Evolutionary conservation across 2,113 vertebrate genomes (phyloP).

Genomic region (Anseranas semipalmata): DNA sequence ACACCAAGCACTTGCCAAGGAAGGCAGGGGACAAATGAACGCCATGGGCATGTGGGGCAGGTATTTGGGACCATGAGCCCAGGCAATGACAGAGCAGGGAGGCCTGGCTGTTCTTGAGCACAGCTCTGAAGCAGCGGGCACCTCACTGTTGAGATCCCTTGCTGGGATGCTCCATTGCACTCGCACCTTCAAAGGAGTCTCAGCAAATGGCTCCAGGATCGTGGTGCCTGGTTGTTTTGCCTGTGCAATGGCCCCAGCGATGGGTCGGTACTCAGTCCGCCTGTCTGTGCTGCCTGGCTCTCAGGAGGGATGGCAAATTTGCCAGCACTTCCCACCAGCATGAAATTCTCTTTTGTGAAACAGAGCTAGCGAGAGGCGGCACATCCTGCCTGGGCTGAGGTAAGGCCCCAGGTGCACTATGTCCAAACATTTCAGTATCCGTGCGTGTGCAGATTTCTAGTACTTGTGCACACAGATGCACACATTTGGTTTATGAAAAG

Average conservation of each 20-base stretch:
- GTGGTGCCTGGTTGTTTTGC: accelerated
- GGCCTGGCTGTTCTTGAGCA: accelerated
- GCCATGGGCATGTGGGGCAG: too few relatives aligned
- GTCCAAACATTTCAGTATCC: background rate
- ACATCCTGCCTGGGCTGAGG: accelerated
- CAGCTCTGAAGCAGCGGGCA: background rate
- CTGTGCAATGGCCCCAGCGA: background rate
- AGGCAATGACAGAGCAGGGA: background rate
- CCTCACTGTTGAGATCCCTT: background rate
- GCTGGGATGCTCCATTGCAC: background rate
- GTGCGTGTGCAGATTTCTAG: background rate
- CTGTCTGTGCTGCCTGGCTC: background rate
- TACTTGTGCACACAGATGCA: background rate
- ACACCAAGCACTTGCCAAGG: too few relatives aligned
- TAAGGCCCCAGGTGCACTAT: background rate
- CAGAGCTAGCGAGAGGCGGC: background rate
- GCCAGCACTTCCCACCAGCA: background rate
- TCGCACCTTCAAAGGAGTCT: background rate
- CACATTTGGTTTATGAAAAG: background rate
- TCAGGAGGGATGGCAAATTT: background rate
- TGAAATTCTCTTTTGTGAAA: background rate
- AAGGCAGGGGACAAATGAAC: too few relatives aligned
- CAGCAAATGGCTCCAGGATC: background rate
- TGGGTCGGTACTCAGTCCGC: accelerated
- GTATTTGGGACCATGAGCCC: too few relatives aligned